phyloP scores from a whole-genome alignment of 2,113 vertebrate species.

The Xenopus laevis region DNA sequence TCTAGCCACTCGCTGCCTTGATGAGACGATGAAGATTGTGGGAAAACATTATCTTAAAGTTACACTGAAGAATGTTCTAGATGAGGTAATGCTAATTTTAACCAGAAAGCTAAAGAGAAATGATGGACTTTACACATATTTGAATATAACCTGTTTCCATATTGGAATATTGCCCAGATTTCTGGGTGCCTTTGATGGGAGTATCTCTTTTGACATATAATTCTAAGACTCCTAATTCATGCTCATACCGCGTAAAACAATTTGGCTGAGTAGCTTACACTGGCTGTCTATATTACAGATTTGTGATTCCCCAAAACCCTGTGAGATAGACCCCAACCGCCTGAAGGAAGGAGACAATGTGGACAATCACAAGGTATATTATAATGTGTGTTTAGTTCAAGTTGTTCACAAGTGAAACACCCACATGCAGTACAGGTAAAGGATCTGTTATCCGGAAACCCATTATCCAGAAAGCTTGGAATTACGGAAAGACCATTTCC shows the following conservation, averaged over 20 bases:
- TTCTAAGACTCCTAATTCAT: no score
- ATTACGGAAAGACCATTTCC: no score
- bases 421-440: no score
- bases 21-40: conserved; percentile 98
- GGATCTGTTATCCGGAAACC: no score
- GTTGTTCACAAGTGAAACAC: no score
- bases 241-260: no score
- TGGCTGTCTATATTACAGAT: conserved; percentile 67
- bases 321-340: conserved; percentile 94
- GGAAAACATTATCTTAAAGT: conserved; percentile 93
- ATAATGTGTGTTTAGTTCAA: no score
- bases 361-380: conserved; percentile 83
- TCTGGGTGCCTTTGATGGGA: conserved; percentile 11
- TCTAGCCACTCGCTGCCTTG: conserved; percentile 89
- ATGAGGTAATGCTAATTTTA: conserved; percentile 74
- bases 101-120: background rate
- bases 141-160: no score
- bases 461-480: no score
- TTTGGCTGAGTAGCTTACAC: no score
- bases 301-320: conserved; percentile 89
- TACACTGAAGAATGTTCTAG: conserved; percentile 89
- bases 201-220: no score
- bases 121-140: no score
- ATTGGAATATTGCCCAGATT: conserved; percentile 8
- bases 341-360: conserved; percentile 93